phyloP scores from a whole-genome alignment of 1,140 invertebrate species.

The Augochlora pura region DNA sequence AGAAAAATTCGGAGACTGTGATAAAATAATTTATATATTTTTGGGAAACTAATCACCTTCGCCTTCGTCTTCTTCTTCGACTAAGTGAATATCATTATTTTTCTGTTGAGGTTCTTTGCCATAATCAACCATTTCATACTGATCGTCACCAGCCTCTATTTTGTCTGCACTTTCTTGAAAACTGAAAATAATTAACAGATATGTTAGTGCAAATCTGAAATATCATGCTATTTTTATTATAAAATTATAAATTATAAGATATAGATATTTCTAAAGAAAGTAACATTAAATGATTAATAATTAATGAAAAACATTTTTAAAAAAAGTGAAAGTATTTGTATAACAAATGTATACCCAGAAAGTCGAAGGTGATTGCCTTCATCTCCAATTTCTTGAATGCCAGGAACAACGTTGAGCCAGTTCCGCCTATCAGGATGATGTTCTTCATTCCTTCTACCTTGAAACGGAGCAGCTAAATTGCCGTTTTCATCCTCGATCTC shows the following conservation, averaged over 20 bases:
- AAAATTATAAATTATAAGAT: too few relatives aligned
- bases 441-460: constrained; percentile 64
- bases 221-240: not conserved
- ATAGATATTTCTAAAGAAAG: too few relatives aligned
- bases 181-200: constrained; percentile 55
- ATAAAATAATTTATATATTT: not conserved
- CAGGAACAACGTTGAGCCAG: constrained; percentile 67
- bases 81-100: constrained; percentile 70
- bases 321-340: too few relatives aligned
- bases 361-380: constrained; percentile 72
- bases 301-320: too few relatives aligned
- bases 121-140: constrained; percentile 73
- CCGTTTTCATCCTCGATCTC: constrained; percentile 51
- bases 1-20: constrained; percentile 8
- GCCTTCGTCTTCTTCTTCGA: constrained; percentile 75
- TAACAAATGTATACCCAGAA: constrained; percentile 51
- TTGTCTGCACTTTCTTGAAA: constrained; percentile 66
- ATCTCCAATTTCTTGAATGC: constrained; percentile 77
- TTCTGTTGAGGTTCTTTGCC: constrained; percentile 74
- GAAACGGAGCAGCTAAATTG: constrained; percentile 54
- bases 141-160: constrained; percentile 72
- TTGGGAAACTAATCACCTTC: constrained; percentile 66
- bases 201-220: not conserved
- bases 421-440: constrained; percentile 63
- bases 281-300: too few relatives aligned